These are phyloP conservation scores for Aphaenogaster rudis DNA, from an alignment of 1,140 invertebrate species.

Conservation along the genomic window DNA sequence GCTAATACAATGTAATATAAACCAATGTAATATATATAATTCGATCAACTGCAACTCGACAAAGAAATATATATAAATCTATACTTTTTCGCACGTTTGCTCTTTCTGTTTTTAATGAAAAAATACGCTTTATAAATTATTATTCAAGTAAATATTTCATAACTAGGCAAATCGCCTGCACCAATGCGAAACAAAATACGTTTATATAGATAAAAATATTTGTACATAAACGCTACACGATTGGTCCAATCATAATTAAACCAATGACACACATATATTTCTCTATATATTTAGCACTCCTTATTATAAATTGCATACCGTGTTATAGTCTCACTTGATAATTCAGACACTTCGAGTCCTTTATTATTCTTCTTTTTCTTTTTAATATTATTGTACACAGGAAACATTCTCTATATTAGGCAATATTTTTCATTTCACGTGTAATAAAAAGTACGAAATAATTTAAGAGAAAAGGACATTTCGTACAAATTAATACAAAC, in stretches of 20 bases:
- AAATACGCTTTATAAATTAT: slow-evolving; percentile 34
- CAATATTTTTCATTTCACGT: slow-evolving; percentile 35
- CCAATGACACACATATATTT: slow-evolving; percentile 64
- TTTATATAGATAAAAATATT: slow-evolving; percentile 36
- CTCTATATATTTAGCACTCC: slow-evolving; percentile 46
- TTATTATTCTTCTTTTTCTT: slow-evolving; percentile 7
- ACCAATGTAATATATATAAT: neutral
- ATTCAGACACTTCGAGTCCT: neutral
- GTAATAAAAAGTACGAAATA: slow-evolving; percentile 20
- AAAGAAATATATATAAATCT: slow-evolving; percentile 8
- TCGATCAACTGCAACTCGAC: neutral
- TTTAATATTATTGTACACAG: slow-evolving; percentile 5
- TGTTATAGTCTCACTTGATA: slow-evolving; percentile 6
- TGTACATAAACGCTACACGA: slow-evolving; percentile 55
- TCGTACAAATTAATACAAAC: slow-evolving; percentile 37
- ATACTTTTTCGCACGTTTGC: neutral
- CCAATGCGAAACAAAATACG: slow-evolving; percentile 34
- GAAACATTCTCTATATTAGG: slow-evolving; percentile 30
- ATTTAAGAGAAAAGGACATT: slow-evolving; percentile 6
- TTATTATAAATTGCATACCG: slow-evolving; percentile 37
- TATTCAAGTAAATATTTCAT: slow-evolving; percentile 13
- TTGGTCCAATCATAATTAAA: slow-evolving; percentile 71
- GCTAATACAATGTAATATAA: neutral
- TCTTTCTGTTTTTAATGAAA: slow-evolving; percentile 23
- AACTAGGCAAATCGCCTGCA: slow-evolving; percentile 14